Conservation (phyloP, 2,113 vertebrate genomes). For the Tragelaphus imberbis region DNA sequence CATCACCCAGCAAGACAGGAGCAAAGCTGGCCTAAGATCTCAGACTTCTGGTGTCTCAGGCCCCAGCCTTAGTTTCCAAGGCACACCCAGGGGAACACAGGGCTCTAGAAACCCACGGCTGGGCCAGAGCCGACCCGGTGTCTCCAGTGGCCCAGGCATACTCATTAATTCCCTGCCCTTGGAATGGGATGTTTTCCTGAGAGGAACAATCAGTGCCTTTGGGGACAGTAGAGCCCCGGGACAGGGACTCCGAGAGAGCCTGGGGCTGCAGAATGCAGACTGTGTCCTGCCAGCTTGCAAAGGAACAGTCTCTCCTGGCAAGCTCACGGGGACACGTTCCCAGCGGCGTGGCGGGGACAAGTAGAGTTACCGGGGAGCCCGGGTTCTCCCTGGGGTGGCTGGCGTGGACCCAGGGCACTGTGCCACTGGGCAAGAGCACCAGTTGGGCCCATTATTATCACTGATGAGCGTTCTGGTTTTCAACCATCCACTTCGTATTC, state of each 20-base stretch:
- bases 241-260: background rate
- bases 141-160: background rate
- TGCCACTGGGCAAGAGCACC: background rate
- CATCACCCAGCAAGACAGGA: background rate
- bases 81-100: background rate
- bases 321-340: background rate
- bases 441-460: background rate
- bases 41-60: background rate
- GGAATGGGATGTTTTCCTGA: background rate
- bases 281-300: slow-evolving; percentile 33
- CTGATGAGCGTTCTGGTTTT: background rate
- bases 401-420: background rate
- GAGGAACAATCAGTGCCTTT: slow-evolving; percentile 13
- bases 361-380: background rate
- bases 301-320: slow-evolving; percentile 39
- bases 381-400: slow-evolving; percentile 14
- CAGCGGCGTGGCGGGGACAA: background rate
- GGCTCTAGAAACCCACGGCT: background rate
- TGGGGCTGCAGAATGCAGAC: background rate
- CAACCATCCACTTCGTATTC: background rate
- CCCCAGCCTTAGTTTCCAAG: background rate
- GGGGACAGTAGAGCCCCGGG: background rate
- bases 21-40: background rate
- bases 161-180: background rate
- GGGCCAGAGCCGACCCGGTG: background rate